Base-by-base conservation (phyloP, 2,888 invertebrate genomes). In the Exocentrus adspersus region DNA sequence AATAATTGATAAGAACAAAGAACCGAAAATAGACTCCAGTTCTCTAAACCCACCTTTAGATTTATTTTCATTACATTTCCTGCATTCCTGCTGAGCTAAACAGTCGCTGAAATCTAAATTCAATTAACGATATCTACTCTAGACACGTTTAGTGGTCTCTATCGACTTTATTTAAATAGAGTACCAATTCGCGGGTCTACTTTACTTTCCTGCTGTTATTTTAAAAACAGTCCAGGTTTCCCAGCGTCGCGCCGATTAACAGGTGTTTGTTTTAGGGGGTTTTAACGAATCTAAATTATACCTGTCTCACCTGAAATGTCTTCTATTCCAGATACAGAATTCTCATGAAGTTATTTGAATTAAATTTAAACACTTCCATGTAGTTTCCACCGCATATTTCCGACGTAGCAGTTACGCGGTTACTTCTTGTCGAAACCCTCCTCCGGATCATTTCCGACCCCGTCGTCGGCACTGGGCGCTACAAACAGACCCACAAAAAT, bases 401-500 rank as follows among this genome's bases (percentile, higher is more conserved):
- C 60, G 53, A 41, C 42, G 41, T 10, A 50, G 51, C 52, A 50
- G n/a, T 54, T 53, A 48, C 62, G 59, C 51, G 59, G 65, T 62
- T 53, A 46, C 57, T 48, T 57, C 53, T 37, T 20, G 37, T n/a
- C n/a, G n/a, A 57, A 62, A 62, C 41, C 19, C 45, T 37, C 7
- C 7, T 45, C 14, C 41, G 48, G 54, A 45, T 54, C 20, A 51
- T 41, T 46, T 46, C 20, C n/a, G n/a, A 51, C 53, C 52, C 53
- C 48, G 24, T 54, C 54, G 41, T 41, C 19, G 20, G 21, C 53
- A 60, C 53, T 60, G 46, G 21, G 30, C 37, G 52, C 53, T 52
- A 60, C 60, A 61, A 61, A 61, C 54, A 61, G n/a, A n/a, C n/a
- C n/a, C n/a, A n/a, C n/a, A n/a, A n/a, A n/a, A 61, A 61, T 42